A percentile compares a stretch with the other conserved stretches of the same genome.
phyloP scores from a whole-genome alignment of 2,797 vertebrate species.

The Otolemur crassicaudatus region DNA sequence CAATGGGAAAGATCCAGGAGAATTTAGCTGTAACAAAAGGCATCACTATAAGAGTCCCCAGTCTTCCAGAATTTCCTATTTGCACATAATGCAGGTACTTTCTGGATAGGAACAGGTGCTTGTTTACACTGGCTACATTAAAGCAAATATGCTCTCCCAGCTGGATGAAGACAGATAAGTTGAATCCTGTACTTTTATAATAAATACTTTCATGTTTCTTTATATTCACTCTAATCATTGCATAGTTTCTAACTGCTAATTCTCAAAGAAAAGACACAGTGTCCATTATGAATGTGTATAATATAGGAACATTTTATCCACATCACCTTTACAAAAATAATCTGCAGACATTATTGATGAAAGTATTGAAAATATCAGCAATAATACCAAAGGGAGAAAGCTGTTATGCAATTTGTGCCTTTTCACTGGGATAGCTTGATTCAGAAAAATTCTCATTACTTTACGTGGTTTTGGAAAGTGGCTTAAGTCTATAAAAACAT shows the following conservation, averaged over 20 bases:
- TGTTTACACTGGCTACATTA: neutral
- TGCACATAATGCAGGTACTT: neutral
- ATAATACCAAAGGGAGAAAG: neutral
- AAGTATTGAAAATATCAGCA: neutral
- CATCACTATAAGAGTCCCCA: neutral
- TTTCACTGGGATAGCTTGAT: neutral
- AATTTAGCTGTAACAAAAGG: conserved; percentile 2
- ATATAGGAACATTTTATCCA: neutral
- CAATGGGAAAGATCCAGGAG: neutral
- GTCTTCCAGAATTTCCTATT: conserved; percentile 39
- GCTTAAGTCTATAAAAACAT: neutral
- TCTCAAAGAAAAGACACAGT: neutral
- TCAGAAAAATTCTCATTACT: neutral
- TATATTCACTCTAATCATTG: neutral
- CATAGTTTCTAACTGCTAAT: neutral
- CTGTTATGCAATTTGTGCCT: neutral
- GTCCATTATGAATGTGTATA: neutral
- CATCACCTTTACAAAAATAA: neutral
- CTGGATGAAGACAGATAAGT: neutral
- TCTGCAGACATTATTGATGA: neutral
- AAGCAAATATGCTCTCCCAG: neutral
- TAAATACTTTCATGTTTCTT: conserved; percentile 20
- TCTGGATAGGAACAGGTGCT: neutral
- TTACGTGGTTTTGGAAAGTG: neutral
- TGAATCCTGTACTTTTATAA: neutral